Base-by-base conservation (phyloP, 1,140 invertebrate genomes). In the Dendroctonus valens region DNA sequence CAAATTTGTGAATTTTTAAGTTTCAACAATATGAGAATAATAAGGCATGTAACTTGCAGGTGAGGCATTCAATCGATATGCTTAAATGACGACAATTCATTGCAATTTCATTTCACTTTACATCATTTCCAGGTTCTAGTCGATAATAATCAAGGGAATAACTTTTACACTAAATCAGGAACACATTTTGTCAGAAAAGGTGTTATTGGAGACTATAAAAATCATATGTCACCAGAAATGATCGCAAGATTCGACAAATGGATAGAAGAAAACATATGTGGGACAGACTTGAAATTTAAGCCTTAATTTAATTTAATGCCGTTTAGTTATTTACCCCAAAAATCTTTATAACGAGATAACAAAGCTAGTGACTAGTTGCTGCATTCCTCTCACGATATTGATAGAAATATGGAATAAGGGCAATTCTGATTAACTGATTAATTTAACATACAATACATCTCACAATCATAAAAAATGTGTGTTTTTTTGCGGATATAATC, bases 21-120 rank as follows among this genome's bases (percentile, higher is more conserved):
- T 48, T 94, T 96, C 72, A 81, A 87, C 7, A 89, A 85, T 61
- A 94, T 95, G 92, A 88, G 89, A 81, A 82, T 0, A 95, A 95
- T 76, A 83, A 85, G n/a, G 71, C 72, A 7, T 76, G 75, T 9
- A 93, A 93, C 75, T 75, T 89, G 66, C 84, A 89, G 67, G 78
- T 82, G 26, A 44, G 12, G 5, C 5, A 6, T 39, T 38, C 41
- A 9, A 9, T 38, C 41, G 7, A 41, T 41, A 9, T 38, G 5
- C 11, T 0, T 41, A 54, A 55, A 41, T 70, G 26, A 26, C 26
- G 26, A 26, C 26, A 26, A 1, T 26, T 26, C 26, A 26, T 3
- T 26, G 26, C 26, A 26, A 26, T 26, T 26, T 26, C 78, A 8
- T 79, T 81, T 46, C 80, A 77, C 48, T 79, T 77, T 44, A 11